Evolutionary conservation across 2,113 vertebrate genomes (phyloP).

Genomic region (Sceloporus undulatus): DNA sequence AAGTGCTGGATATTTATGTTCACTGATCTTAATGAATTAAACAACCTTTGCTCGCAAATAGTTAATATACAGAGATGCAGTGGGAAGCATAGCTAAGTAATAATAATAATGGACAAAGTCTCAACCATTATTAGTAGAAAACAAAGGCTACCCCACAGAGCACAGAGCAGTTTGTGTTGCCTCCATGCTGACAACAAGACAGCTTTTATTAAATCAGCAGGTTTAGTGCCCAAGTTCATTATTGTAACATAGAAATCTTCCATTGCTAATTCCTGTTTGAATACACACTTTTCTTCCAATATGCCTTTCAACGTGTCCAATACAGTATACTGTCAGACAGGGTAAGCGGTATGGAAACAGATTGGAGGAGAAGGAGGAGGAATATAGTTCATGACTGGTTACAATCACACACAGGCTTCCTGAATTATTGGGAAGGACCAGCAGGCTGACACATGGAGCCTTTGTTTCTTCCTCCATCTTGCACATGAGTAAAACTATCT

Average conservation of each 20-base stretch:
- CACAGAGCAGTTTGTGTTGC: slow-evolving; percentile 60
- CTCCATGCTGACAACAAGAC: slow-evolving; percentile 60
- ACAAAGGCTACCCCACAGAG: slow-evolving; percentile 63
- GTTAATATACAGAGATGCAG: slow-evolving; percentile 39
- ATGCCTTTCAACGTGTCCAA: slow-evolving; percentile 43
- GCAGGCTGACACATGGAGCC: background rate
- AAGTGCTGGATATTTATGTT: slow-evolving; percentile 17
- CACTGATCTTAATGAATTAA: slow-evolving; percentile 40
- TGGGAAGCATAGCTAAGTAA: background rate
- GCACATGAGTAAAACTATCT: background rate
- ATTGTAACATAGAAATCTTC: slow-evolving; percentile 59
- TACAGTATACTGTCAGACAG: background rate
- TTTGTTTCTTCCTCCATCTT: background rate
- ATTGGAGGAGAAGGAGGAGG: background rate
- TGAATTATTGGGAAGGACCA: background rate
- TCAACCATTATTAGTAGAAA: slow-evolving; percentile 54
- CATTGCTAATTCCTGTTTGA: slow-evolving; percentile 49
- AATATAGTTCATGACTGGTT: background rate
- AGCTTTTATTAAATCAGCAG: slow-evolving; percentile 57
- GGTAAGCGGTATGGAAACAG: background rate
- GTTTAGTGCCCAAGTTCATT: slow-evolving; percentile 64
- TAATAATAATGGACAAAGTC: slow-evolving; percentile 16
- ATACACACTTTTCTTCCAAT: slow-evolving; percentile 60
- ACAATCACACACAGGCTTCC: background rate
- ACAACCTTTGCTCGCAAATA: slow-evolving; percentile 31